phyloP scores from a whole-genome alignment of 1,140 invertebrate genomes.

The Drosophila erecta region DNA sequence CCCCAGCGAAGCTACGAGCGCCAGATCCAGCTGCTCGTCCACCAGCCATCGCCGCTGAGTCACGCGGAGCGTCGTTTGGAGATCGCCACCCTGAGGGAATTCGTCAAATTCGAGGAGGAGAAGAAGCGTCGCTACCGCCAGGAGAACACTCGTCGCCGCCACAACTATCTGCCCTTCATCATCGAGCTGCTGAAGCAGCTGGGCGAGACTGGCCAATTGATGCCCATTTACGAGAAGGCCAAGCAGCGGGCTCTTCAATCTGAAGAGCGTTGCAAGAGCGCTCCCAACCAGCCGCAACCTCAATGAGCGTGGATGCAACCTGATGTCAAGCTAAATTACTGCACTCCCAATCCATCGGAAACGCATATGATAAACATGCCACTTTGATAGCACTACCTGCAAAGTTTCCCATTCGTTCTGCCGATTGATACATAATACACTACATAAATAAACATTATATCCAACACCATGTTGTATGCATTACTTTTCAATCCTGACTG shows the following conservation, averaged over 20 bases:
- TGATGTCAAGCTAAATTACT: background rate
- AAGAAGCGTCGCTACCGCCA: constrained; percentile 92
- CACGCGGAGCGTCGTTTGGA: constrained; percentile 88
- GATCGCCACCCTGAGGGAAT: constrained; percentile 89
- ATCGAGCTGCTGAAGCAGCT: constrained; percentile 97
- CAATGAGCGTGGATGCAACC: background rate
- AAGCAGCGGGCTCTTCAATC: constrained; percentile 87
- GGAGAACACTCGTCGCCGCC: constrained; percentile 96
- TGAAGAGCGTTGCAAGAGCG: too few species aligned
- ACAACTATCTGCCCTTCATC: constrained; percentile 99
- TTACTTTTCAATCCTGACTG: background rate
- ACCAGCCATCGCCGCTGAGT: constrained; percentile 85
- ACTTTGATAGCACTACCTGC: too few species aligned
- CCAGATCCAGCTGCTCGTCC: constrained; percentile 89
- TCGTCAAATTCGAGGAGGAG: constrained; percentile 94
- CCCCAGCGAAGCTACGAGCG: constrained; percentile 93
- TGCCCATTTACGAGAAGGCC: constrained; percentile 94
- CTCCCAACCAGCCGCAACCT: too few species aligned
- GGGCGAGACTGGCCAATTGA: constrained; percentile 95
- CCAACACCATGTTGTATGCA: too few species aligned
- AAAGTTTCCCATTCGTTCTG: too few species aligned
- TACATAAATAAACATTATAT: too few species aligned
- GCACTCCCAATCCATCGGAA: too few species aligned
- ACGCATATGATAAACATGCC: too few species aligned
- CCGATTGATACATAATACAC: too few species aligned